Percentiles rank a stretch among this genome's conserved stretches.
Evolutionary conservation across 2,797 vertebrate genomes (phyloP).

Genomic region (Aratinga solstitialis): DNA sequence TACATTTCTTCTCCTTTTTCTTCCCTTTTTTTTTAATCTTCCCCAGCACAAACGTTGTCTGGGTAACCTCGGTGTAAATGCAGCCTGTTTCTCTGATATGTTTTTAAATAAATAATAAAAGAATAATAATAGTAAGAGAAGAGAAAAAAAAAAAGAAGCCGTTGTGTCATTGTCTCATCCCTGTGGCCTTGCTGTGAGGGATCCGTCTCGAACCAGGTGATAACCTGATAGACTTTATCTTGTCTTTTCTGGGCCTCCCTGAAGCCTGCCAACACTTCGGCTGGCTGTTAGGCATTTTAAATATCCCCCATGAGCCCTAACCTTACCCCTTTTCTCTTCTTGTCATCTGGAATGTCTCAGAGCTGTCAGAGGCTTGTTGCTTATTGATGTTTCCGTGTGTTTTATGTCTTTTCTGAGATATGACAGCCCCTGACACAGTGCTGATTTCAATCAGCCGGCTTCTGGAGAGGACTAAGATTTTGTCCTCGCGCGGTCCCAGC

Average conservation of each 20-base stretch:
- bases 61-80: conserved; percentile 75
- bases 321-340: conserved; percentile 93
- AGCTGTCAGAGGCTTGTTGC: conserved; percentile 99
- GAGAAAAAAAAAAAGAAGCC: background rate
- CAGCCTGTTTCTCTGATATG: conserved; percentile 73
- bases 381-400: conserved; percentile 99
- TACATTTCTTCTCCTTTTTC: conserved; percentile 22
- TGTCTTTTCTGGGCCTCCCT: conserved; percentile 89
- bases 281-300: conserved; percentile 89
- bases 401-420: conserved; percentile 97
- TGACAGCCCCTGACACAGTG: conserved; percentile 94
- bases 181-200: conserved; percentile 85
- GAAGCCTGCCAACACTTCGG: conserved; percentile 93
- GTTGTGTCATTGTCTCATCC: conserved; percentile 78
- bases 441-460: conserved; percentile 97
- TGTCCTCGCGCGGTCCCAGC: conserved; percentile 82
- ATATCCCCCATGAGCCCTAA: conserved; percentile 92
- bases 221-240: conserved; percentile 99
- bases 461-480: conserved; percentile 81
- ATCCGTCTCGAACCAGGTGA: conserved; percentile 91
- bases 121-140: background rate
- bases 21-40: conserved; percentile 64
- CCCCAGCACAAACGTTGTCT: conserved; percentile 75
- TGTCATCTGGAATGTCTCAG: conserved; percentile 87
- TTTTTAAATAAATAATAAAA: conserved; percentile 73